Evolutionary conservation across 2,113 vertebrate species (phyloP).

Genomic region (Corynorhinus townsendii): DNA sequence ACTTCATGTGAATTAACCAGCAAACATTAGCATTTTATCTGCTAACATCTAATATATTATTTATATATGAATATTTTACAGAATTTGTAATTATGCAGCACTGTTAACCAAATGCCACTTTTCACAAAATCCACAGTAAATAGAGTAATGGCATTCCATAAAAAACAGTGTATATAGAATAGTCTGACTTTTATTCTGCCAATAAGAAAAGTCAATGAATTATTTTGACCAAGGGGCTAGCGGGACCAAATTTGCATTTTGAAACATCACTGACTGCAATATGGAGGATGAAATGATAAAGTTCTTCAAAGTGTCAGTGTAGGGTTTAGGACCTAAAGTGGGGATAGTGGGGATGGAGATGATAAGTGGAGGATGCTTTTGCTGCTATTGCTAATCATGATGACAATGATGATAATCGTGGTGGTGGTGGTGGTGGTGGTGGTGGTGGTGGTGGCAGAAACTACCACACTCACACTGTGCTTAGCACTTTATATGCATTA

Average conservation of each 20-base stretch:
- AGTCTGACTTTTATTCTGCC: background rate
- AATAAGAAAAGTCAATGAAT: background rate
- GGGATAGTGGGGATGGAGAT: background rate
- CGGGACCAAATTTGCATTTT: background rate
- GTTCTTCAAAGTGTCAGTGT: background rate
- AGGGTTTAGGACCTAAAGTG: background rate
- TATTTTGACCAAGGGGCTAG: background rate
- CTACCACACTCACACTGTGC: background rate
- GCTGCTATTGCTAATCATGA: background rate
- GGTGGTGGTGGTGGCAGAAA: background rate
- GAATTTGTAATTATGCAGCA: background rate
- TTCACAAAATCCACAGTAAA: background rate
- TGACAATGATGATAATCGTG: accelerated
- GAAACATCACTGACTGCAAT: background rate
- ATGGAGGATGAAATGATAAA: background rate
- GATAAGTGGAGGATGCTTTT: background rate
- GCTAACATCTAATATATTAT: background rate
- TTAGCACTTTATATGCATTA: background rate
- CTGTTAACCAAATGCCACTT: background rate
- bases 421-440: background rate
- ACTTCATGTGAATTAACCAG: background rate
- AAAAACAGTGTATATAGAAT: background rate
- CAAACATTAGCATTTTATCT: background rate
- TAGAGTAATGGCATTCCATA: background rate
- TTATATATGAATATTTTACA: background rate